Percentiles rank a stretch among this genome's conserved stretches.
These are phyloP conservation scores for Drepana falcataria DNA, from an alignment of 2,888 invertebrate genomes.

Conservation along the genomic window DNA sequence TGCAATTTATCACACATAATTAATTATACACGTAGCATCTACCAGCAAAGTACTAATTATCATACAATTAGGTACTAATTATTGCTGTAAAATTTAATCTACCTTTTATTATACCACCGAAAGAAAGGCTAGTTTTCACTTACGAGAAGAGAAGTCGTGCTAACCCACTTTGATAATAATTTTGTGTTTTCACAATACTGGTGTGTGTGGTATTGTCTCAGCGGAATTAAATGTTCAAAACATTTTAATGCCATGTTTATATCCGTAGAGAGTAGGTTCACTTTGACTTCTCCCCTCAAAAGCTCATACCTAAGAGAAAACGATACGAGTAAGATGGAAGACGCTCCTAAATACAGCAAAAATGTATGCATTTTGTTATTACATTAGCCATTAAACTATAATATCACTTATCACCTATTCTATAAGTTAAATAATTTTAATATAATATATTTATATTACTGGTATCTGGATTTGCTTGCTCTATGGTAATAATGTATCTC, in stretches of 20 bases:
- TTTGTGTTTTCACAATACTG: slow-evolving; percentile 13
- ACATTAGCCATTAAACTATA: slow-evolving; percentile 62
- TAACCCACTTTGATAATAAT: slow-evolving; percentile 8
- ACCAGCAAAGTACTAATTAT: slow-evolving; percentile 58
- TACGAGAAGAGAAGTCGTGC: slow-evolving; percentile 26
- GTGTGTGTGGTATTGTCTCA: too few relatives aligned
- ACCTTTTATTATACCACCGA: slow-evolving; percentile 61
- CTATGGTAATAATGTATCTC: slow-evolving; percentile 40
- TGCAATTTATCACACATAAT: slow-evolving; percentile 68
- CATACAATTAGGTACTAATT: slow-evolving; percentile 68
- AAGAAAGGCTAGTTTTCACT: slow-evolving; percentile 63
- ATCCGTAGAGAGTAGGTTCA: slow-evolving; percentile 9
- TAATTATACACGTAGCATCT: slow-evolving; percentile 63
- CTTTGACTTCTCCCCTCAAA: slow-evolving; percentile 36
- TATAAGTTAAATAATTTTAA: slow-evolving; percentile 54
- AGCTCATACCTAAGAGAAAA: slow-evolving; percentile 58
- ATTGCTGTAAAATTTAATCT: slow-evolving; percentile 73
- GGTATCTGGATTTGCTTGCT: slow-evolving; percentile 58
- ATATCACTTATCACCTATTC: slow-evolving; percentile 71
- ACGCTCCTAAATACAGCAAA: slow-evolving; percentile 77
- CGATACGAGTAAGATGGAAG: slow-evolving; percentile 73
- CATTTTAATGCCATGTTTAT: slow-evolving; percentile 21
- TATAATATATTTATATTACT: slow-evolving; percentile 51
- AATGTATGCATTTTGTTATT: slow-evolving; percentile 61
- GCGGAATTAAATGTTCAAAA: slow-evolving; percentile 24